Conservation (phyloP, 2,888 invertebrate genomes). For the Priocnemis perturbator region DNA sequence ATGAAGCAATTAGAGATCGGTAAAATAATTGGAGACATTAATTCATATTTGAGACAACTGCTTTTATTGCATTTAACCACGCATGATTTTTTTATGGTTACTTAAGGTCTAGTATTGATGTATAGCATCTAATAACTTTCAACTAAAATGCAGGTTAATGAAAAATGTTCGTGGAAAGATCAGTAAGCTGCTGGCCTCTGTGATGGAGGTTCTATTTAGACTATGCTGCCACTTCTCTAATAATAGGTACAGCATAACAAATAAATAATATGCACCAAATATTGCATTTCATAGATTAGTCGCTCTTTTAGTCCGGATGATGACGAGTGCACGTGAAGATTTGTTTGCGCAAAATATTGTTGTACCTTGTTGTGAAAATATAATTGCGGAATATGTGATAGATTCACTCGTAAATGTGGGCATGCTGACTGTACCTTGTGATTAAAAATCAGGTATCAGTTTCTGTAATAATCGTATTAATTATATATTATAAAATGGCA, state of each 20-base stretch:
- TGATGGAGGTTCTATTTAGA: slow-evolving; percentile 83
- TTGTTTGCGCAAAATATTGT: slow-evolving; percentile 21
- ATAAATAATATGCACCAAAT: slow-evolving; percentile 65
- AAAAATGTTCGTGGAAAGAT: slow-evolving; percentile 83
- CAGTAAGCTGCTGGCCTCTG: slow-evolving; percentile 82
- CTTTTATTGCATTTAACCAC: slow-evolving; percentile 47
- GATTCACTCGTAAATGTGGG: slow-evolving; percentile 20
- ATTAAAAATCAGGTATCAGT: slow-evolving; percentile 14
- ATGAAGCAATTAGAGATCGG: neutral
- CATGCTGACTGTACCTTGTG: slow-evolving; percentile 32
- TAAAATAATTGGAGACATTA: slow-evolving; percentile 6
- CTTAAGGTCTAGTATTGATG: slow-evolving; percentile 46
- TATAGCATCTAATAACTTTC: slow-evolving; percentile 65
- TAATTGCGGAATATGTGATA: neutral
- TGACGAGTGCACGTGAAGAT: neutral
- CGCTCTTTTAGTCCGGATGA: slow-evolving; percentile 19
- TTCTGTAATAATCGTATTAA: neutral
- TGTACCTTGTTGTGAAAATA: slow-evolving; percentile 19
- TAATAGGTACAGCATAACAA: slow-evolving; percentile 79
- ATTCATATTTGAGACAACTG: slow-evolving; percentile 28
- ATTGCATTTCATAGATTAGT: slow-evolving; percentile 37
- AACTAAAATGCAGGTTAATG: slow-evolving; percentile 77
- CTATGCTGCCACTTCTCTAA: slow-evolving; percentile 82
- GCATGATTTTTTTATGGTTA: slow-evolving; percentile 52
- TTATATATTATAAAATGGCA: no score